These are phyloP conservation scores for Lasioglossum malachurum DNA, from an alignment of 2,888 invertebrate species.

Conservation along the genomic window DNA sequence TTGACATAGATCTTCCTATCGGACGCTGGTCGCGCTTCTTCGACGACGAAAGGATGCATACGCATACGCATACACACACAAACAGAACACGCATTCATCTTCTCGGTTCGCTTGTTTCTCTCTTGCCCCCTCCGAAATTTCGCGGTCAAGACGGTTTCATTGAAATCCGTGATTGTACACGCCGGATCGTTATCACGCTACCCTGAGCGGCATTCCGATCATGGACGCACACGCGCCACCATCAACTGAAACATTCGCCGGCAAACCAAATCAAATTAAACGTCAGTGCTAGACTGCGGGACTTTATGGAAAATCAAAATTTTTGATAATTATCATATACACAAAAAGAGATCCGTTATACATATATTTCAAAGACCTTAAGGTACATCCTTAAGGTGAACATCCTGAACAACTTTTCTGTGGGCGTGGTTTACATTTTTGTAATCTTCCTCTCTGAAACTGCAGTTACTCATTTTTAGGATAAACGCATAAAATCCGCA, in stretches of 20 bases:
- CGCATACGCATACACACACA: background rate
- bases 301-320: background rate
- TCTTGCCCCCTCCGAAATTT: background rate
- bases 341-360: background rate
- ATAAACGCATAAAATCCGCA: background rate
- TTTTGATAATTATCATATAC: background rate
- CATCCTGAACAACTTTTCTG: background rate
- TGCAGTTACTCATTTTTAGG: background rate
- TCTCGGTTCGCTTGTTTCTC: background rate
- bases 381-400: background rate
- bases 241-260: background rate
- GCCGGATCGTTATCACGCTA: background rate
- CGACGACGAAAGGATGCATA: slow-evolving; percentile 1
- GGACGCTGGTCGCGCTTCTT: slow-evolving; percentile 26
- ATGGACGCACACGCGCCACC: background rate
- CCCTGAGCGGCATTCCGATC: background rate
- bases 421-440: no score
- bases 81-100: background rate
- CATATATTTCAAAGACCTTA: background rate
- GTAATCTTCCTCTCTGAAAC: background rate
- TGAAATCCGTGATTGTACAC: background rate
- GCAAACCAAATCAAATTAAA: background rate
- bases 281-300: background rate
- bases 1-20: slow-evolving; percentile 47
- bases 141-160: background rate